Percentiles rank a stretch among this genome's conserved stretches.
Conservation (phyloP, 1,140 invertebrate genomes). For the Bombus sibiricus region DNA sequence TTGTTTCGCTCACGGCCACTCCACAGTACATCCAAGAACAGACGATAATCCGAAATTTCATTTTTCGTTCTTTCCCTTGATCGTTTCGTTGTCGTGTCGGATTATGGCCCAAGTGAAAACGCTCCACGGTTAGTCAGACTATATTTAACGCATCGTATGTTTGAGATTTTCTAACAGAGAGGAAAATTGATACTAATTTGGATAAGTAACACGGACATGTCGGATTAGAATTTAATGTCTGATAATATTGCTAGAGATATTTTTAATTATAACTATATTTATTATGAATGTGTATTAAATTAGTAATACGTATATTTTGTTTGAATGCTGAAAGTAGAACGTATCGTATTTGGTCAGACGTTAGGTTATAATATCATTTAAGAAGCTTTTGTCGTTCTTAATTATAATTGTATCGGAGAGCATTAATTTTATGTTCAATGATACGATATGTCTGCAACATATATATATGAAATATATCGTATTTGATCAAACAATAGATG, state of each 20-base stretch:
- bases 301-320: too few relatives aligned
- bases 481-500: too few relatives aligned
- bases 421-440: too few relatives aligned
- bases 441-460: neutral
- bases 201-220: neutral
- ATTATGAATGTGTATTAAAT: neutral
- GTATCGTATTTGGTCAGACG: neutral
- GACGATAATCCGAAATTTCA: slow-evolving; percentile 56
- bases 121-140: neutral
- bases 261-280: neutral
- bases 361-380: neutral
- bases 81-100: slow-evolving; percentile 15
- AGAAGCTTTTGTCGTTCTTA: neutral
- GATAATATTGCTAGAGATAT: neutral
- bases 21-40: slow-evolving; percentile 28
- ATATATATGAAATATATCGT: neutral
- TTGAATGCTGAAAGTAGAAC: too few relatives aligned
- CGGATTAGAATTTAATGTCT: neutral
- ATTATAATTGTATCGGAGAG: too few relatives aligned
- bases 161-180: neutral
- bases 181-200: neutral
- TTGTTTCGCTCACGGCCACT: slow-evolving; percentile 48
- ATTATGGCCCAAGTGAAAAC: slow-evolving; percentile 19
- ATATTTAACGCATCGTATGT: too few relatives aligned
- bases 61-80: slow-evolving; percentile 35